Evolutionary conservation across 2,888 invertebrate genomes (phyloP), one percentile per base, ranked within the genome.

Genomic region (Octodonta nipae): DNA sequence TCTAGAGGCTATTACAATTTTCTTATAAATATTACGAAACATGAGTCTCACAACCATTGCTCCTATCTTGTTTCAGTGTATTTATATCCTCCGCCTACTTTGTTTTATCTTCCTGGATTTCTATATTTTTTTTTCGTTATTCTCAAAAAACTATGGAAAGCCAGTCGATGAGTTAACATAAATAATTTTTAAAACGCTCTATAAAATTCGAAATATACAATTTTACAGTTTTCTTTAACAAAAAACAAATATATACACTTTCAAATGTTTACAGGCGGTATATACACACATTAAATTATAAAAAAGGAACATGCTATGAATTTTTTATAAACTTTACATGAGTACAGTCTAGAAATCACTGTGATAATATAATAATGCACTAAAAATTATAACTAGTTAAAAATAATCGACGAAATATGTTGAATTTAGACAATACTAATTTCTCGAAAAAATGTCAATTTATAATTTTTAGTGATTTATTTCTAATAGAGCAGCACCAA

Each of bases 291-390:
- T n/a, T n/a, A n/a, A n/a, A 10, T 22, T 22, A 10, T 31, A 36
- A 33, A 37, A 43, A 40, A 43, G 45, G 44, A 45, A 45, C 45
- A 41, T 41, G 36, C 32, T 35, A 35, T 32, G 31, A 28, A 30
- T n/a, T n/a, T 22, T 37, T 37, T 34, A 39, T 42, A 36, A 34
- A 29, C 28, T 34, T 37, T 28, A n/a, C 28, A 32, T 30, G 27
- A 26, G 37, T 44, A 44, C 39, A 42, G 37, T 42, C 42, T 44
- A 38, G 16, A 22, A 13, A 14, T 24, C 13, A 24, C 13, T 31
- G 22, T 24, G 10, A 25, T 25, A 13, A 5, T 28, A 13, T 12
- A 28, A 28, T 13, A 14, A 13, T 13, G 8, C 13, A 13, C 15
- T 28, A 12, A 28, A 13, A 28, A 27, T 13, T 12, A 13, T 13